A percentile compares a stretch with the other conserved stretches of the same genome.
These are phyloP conservation scores for Parnassius smintheus DNA, from an alignment of 2,888 invertebrate genomes.

Conservation along the genomic window DNA sequence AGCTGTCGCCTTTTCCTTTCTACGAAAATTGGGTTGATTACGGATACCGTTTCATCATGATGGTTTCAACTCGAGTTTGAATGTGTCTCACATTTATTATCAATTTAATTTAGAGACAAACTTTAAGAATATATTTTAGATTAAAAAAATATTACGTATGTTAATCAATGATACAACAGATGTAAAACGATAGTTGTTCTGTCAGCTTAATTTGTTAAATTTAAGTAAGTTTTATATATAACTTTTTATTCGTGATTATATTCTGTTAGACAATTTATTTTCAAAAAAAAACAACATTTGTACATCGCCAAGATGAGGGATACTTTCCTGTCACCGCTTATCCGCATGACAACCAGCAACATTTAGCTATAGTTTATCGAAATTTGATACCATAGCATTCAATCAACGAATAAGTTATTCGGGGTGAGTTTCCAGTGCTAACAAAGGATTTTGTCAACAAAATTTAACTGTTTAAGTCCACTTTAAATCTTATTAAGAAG, in stretches of 20 bases:
- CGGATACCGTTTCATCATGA: constrained; percentile 13
- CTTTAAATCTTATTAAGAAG: constrained; percentile 38
- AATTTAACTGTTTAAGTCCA: constrained; percentile 20
- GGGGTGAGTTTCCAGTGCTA: constrained; percentile 6
- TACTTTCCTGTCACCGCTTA: too few relatives aligned
- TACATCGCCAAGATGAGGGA: too few relatives aligned
- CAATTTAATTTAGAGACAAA: background rate
- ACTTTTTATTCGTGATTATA: too few relatives aligned
- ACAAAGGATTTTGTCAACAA: constrained; percentile 17
- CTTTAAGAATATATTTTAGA: background rate
- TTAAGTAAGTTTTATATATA: too few relatives aligned
- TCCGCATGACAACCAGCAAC: too few relatives aligned
- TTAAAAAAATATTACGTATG: background rate
- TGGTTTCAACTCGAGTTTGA: background rate
- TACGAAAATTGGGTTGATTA: constrained; percentile 43
- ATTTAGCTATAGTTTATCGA: constrained; percentile 1
- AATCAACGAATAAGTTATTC: background rate
- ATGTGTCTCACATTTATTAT: constrained; percentile 1
- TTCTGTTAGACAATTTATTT: too few relatives aligned
- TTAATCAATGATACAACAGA: too few relatives aligned
- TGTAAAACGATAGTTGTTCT: too few relatives aligned
- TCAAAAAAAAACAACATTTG: too few relatives aligned
- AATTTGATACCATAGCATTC: constrained; percentile 1
- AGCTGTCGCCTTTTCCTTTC: constrained; percentile 36
- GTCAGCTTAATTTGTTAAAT: too few relatives aligned